These are phyloP conservation scores for Volucella zonaria DNA, from an alignment of 2,888 invertebrate species.

Conservation along the genomic window DNA sequence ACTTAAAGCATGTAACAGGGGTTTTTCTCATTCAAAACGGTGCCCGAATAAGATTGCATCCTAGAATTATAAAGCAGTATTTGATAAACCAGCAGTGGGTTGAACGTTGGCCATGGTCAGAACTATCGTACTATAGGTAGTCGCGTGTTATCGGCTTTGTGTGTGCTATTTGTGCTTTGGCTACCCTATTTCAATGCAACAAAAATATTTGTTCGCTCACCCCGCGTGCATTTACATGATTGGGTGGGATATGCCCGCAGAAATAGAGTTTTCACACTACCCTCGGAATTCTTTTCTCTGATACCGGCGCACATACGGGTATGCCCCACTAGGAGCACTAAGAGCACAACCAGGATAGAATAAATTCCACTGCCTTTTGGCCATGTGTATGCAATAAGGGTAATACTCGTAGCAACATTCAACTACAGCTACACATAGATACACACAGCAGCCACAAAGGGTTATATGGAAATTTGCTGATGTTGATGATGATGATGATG, in stretches of 20 bases:
- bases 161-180: conserved; percentile 50
- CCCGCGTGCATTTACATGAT: conserved; percentile 41
- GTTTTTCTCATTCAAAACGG: conserved; percentile 61
- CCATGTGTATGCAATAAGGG: conserved; percentile 52
- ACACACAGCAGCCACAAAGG: conserved; percentile 40
- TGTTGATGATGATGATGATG: conserved; percentile 51
- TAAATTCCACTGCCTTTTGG: conserved; percentile 59
- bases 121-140: conserved; percentile 20
- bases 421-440: conserved; percentile 24
- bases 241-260: conserved; percentile 53
- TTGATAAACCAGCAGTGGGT: conserved; percentile 39
- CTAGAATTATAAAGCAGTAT: conserved; percentile 54
- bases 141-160: conserved; percentile 56
- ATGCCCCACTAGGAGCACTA: background rate
- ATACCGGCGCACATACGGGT: background rate
- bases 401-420: conserved; percentile 56
- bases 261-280: conserved; percentile 67
- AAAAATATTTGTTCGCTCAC: conserved; percentile 5
- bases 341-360: conserved; percentile 44
- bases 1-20: conserved; percentile 52
- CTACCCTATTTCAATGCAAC: conserved; percentile 48
- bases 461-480: conserved; percentile 63
- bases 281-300: conserved; percentile 56
- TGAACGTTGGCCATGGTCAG: conserved; percentile 61
- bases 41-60: conserved; percentile 67